Evolutionary conservation across 1,140 invertebrate genomes (phyloP).

Genomic region (Drosophila navojoa): DNA sequence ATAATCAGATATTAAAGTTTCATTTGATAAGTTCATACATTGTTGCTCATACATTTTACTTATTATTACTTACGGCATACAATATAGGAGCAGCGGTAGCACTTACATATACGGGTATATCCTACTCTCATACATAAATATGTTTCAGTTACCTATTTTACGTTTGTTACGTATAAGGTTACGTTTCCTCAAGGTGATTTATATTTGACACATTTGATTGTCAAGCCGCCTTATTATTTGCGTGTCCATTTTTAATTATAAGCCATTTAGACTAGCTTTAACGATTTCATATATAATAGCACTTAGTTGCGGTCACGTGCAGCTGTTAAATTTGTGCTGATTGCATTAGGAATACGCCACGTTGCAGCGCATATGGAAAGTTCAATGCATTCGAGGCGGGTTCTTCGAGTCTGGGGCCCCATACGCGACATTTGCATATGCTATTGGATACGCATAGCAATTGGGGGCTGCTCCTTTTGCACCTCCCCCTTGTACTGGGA

Average conservation of each 20-base stretch:
- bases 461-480: conserved; percentile 19
- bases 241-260: conserved; percentile 5
- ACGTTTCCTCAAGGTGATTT: too few species aligned
- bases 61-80: too few species aligned
- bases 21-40: too few species aligned
- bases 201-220: neutral
- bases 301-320: conserved; percentile 48
- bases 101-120: too few species aligned
- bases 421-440: conserved; percentile 46
- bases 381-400: conserved; percentile 69
- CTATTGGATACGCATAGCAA: conserved; percentile 69
- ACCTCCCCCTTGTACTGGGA: too few species aligned
- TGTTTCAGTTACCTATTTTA: too few species aligned
- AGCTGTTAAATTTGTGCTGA: conserved; percentile 39
- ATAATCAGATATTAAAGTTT: too few species aligned
- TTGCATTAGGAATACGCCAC: conserved; percentile 73
- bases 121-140: too few species aligned
- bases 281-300: conserved; percentile 1
- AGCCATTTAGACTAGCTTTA: neutral
- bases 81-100: too few species aligned
- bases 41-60: too few species aligned
- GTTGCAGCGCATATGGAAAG: conserved; percentile 57
- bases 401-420: conserved; percentile 42
- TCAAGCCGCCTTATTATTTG: conserved; percentile 2
- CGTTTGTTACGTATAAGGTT: too few species aligned